Percentiles rank a stretch among this genome's conserved stretches.
These are phyloP conservation scores for Danaus melanippus DNA, from an alignment of 1,140 invertebrate species.

Conservation along the genomic window DNA sequence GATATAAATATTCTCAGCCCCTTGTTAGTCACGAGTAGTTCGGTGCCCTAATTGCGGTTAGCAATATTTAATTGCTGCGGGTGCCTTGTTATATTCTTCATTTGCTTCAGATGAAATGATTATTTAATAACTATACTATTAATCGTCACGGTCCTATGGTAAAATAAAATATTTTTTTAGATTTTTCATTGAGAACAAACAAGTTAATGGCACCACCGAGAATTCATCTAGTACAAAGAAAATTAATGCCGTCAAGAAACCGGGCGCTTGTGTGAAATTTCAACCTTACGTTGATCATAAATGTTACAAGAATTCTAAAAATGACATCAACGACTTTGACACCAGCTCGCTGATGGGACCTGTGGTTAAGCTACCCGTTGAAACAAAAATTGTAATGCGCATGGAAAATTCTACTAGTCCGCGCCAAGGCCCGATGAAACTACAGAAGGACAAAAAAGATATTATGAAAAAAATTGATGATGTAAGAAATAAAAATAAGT, in stretches of 20 bases:
- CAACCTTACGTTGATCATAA: constrained; percentile 11
- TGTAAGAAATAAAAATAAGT: constrained; percentile 21
- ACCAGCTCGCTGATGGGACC: constrained; percentile 32
- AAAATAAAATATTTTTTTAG: constrained; percentile 14
- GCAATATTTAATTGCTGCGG: constrained; percentile 14
- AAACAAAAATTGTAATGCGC: constrained; percentile 51
- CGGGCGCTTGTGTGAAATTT: constrained; percentile 11
- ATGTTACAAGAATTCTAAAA: constrained; percentile 11
- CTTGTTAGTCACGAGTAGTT: constrained; percentile 9
- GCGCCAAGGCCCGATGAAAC: constrained; percentile 18
- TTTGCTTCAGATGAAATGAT: constrained; percentile 3
- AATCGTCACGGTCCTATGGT: neutral
- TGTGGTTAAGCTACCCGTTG: constrained; percentile 41
- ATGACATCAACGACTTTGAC: constrained; percentile 23
- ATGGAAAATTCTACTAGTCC: constrained; percentile 23
- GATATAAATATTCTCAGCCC: neutral
- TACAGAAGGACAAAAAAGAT: constrained; percentile 17
- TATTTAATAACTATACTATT: constrained; percentile 10
- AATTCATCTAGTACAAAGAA: constrained; percentile 13
- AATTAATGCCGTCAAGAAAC: constrained; percentile 19
- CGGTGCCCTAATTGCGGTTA: constrained; percentile 9
- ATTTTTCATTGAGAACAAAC: constrained; percentile 23
- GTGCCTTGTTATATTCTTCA: constrained; percentile 8
- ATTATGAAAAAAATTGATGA: constrained; percentile 37
- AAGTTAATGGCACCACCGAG: constrained; percentile 10